These are phyloP conservation scores for Anodontia alba DNA, from an alignment of 2,888 invertebrate species.

Conservation along the genomic window DNA sequence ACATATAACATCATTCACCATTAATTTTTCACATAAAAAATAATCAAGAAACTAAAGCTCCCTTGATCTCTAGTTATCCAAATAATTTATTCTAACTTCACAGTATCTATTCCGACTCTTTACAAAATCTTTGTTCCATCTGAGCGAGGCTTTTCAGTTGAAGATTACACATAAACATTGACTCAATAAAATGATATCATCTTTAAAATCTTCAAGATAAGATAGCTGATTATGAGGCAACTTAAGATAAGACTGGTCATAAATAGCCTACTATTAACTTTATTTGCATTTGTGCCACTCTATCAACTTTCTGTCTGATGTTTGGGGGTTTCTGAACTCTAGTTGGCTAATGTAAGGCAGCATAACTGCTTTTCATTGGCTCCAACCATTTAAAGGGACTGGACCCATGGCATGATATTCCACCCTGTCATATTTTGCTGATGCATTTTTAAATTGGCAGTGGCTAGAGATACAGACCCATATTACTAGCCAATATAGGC, in stretches of 20 bases:
- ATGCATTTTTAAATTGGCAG: too few species aligned
- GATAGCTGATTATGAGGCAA: conserved; percentile 2
- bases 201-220: conserved; percentile 10
- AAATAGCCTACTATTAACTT: background rate
- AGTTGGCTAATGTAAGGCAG: too few species aligned
- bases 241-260: conserved; percentile 2
- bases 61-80: background rate
- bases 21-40: background rate
- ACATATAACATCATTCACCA: background rate
- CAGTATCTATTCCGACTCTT: background rate
- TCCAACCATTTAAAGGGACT: too few species aligned
- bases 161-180: background rate
- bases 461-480: too few species aligned
- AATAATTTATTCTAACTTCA: background rate
- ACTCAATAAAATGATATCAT: conserved; percentile 11
- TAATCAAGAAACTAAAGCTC: background rate
- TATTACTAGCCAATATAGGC: too few species aligned
- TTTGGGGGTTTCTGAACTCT: too few species aligned
- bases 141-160: background rate
- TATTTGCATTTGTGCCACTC: background rate
- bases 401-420: too few species aligned
- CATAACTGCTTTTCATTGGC: too few species aligned
- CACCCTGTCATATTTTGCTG: too few species aligned
- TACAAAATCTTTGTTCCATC: conserved; percentile 3
- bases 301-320: background rate